These are phyloP conservation scores for Andrena praecox DNA, from an alignment of 2,888 invertebrate species.

Conservation along the genomic window DNA sequence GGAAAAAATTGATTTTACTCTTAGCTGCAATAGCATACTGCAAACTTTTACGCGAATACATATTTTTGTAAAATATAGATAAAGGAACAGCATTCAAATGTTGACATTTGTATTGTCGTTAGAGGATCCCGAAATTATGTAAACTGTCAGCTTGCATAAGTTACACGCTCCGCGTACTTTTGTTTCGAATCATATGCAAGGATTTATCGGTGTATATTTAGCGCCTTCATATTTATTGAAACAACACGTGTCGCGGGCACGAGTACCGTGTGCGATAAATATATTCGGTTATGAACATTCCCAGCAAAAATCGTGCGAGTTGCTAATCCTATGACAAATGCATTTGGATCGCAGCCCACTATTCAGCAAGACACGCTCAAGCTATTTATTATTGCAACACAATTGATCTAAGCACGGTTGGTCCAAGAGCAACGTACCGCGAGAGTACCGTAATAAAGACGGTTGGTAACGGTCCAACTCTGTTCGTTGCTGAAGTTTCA, in stretches of 20 bases:
- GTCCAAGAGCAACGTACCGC: conserved; percentile 61
- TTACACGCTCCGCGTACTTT: too few species aligned
- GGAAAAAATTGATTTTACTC: too few species aligned
- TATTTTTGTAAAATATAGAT: too few species aligned
- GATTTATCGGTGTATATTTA: background rate
- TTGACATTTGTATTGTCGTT: too few species aligned
- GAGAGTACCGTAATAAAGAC: conserved; percentile 73
- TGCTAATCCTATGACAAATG: conserved; percentile 59
- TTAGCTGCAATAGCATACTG: too few species aligned
- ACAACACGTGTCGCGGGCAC: background rate
- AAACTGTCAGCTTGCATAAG: too few species aligned
- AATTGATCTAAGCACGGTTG: conserved; percentile 65
- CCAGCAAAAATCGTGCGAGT: conserved; percentile 53
- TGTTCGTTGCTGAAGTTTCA: conserved; percentile 63
- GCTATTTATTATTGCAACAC: conserved; percentile 65
- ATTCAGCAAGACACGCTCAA: conserved; percentile 54
- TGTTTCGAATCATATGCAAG: too few species aligned
- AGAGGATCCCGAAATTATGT: too few species aligned
- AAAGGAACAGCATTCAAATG: too few species aligned
- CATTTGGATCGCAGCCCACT: conserved; percentile 65
- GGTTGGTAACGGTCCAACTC: conserved; percentile 68
- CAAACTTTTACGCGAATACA: too few species aligned
- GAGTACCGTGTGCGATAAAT: background rate
- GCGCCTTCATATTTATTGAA: background rate
- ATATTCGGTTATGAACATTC: conserved; percentile 10